Evolutionary conservation across 2,113 vertebrate genomes (phyloP), one percentile per base, ranked within the genome.

Genomic region (Triplophysa rosa): DNA sequence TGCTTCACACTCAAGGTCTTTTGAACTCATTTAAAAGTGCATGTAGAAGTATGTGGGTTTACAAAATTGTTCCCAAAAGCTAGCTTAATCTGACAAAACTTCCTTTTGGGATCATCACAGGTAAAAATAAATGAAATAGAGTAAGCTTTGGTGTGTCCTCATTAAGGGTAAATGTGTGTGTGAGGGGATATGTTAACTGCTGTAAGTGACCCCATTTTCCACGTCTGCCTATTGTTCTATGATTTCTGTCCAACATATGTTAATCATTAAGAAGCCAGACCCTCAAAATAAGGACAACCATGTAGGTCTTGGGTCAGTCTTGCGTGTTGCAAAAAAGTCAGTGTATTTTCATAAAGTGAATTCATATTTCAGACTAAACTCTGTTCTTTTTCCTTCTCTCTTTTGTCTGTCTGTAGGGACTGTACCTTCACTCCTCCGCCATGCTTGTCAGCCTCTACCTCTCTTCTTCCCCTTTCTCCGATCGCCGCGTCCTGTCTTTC

Each of bases 391-490:
- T 84, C 23, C 73, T 54, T 70, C 62, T 66, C n/a, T 73, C 67
- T 26, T 78, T 65, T 81, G 11, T 77, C 54, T 80, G 26, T 54
- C 73, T 86, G 13, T 78, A 94, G 93, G 92, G 89, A 92, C 88
- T 89, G 86, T 89, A 89, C 90, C 89, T 88, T 91, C 90, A 92
- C 89, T 92, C 83, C 88, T 90, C 87, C 91, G 90, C 88, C 84
- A 94, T 94, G 93, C 92, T 92, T 90, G 91, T 93, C 91, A 90
- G 93, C 92, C 92, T 92, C 86, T 85, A 83, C 89, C 85, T 80
- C 82, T 89, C 87, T 88, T 86, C 89, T 83, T 88, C 88, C 87
- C 85, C 85, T 88, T 87, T 89, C 86, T 91, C 89, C 87, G 89
- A 91, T 85, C 87, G 88, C 67, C 84, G 54, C 54, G 81, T 83